Base-by-base conservation (phyloP, 2,797 vertebrate genomes). In the Anguilla marmorata region DNA sequence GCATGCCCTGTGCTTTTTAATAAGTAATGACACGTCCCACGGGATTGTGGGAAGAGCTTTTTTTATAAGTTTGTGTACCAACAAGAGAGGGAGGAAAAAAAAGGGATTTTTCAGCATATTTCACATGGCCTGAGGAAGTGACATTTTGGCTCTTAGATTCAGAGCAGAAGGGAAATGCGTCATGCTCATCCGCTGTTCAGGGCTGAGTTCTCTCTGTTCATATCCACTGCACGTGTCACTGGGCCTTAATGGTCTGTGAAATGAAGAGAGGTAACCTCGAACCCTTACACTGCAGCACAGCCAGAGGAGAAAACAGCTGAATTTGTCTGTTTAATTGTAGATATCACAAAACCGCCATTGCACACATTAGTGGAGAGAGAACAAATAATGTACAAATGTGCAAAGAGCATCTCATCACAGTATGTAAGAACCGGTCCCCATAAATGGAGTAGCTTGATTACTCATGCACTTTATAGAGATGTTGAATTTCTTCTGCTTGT, bases 21-120 rank as follows among this genome's bases (percentile, higher is more conserved):
- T 66, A 66, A 66, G 9, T 27, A n/a, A 66, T 66, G 24, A 66
- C 63, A n/a, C 21, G 27, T n/a, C 63, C 63, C 63, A 90, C 89
- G 90, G 89, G 89, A 86, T 89, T 88, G 89, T 60, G 74, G 60
- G 33, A 89, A 60, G 87, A 76, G 82, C 89, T 72, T 84, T 87
- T 86, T 91, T 91, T 33, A 41, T 89, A 88, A 5, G 74, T 19
- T 87, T 85, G 85, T 85, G 30, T 50, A 6, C 74, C 33, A 48
- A 12, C 33, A 60, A 74, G 37, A 74, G n/a, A 27, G 19, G 2
- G 24, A 11, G 21, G 48, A 6, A 16, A 76, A 87, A 76, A 84
- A 37, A 4, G 86, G 74, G 48, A 54, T 63, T 27, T 66, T 41
- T 41, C 3, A 52, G 66, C 69, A 86, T 52, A n/a, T 37, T 30